Evolutionary conservation across 2,888 invertebrate species (phyloP), one percentile per base, ranked within the genome.

Genomic region (Nezara viridula): DNA sequence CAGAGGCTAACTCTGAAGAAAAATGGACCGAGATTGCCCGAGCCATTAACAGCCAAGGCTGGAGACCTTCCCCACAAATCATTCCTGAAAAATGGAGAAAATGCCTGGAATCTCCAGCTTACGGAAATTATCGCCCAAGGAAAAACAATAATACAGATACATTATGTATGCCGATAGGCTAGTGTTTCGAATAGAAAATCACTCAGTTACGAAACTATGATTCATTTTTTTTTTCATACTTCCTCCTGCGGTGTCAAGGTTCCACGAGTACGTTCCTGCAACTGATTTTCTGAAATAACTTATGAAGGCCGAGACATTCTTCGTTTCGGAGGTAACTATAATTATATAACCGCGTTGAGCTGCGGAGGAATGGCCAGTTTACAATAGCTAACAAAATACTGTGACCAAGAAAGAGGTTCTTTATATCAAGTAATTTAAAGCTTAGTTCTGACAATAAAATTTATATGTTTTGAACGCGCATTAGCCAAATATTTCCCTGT

Each of bases 271-370:
- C 66, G 37, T 73, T 73, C 37, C 37, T 73, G 66, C 66, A 73
- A 73, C 19, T 73, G 66, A 73, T 73, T 73, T 73, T 73, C 66
- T 73, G 66, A 73, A 73, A 73, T 73, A 73, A 73, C 66, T 73
- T 73, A n/a, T 32, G 66, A 73, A 73, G 66, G 66, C 27, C 66
- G 66, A 73, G 66, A 19, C 32, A 37, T 27, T 73, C 66, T 73
- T 73, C 66, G 66, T 73, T 73, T 73, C 37, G 66, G 66, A 19
- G 32, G 60, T 60, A 60, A 27, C 37, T 73, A 21, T 37, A 73
- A 73, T 73, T 73, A 73, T 73, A 21, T 73, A 73, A 73, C 66
- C 6, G 66, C 66, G 6, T 21, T 37, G 24, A 14, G 27, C 6
- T 66, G 66, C 44, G n/a, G n/a, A 60, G 60, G 60, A 60, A 60